Conservation (phyloP, 2,797 vertebrate species). For the Siniperca undulata region DNA sequence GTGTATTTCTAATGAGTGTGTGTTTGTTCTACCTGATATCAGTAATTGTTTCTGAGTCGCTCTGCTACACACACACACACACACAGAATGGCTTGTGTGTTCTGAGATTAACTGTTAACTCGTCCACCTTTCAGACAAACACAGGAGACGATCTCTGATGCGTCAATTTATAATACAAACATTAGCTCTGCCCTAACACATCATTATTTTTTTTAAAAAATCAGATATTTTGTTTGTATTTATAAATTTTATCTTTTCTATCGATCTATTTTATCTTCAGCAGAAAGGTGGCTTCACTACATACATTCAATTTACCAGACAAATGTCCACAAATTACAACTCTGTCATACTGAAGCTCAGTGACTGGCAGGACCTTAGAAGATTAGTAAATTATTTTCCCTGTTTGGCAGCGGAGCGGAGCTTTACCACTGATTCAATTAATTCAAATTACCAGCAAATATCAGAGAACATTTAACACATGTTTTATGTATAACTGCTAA, state of each 20-base stretch:
- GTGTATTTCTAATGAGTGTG: neutral
- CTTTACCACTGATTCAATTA: constrained; percentile 29
- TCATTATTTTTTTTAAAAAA: too few relatives aligned
- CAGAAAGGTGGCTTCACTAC: neutral
- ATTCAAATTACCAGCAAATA: constrained; percentile 42
- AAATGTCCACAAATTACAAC: neutral
- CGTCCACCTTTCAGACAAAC: neutral
- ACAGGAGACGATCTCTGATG: neutral
- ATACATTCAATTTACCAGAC: neutral
- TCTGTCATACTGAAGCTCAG: neutral
- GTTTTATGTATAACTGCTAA: constrained; percentile 43
- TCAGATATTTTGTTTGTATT: neutral
- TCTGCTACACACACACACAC: constrained; percentile 13
- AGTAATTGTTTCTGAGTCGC: constrained; percentile 17
- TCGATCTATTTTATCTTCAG: too few relatives aligned
- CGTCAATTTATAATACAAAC: neutral
- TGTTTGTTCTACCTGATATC: constrained; percentile 7
- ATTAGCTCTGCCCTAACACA: neutral
- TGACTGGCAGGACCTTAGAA: constrained; percentile 7
- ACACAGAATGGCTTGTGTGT: neutral
- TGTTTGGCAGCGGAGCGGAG: constrained; percentile 1
- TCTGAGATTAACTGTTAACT: neutral
- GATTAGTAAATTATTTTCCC: neutral
- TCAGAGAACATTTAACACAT: constrained; percentile 27
- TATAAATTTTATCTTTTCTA: too few relatives aligned